Percentiles rank a stretch among this genome's conserved stretches.
These are phyloP conservation scores for Ceratina calcarata DNA, from an alignment of 1,140 invertebrate genomes.

Conservation along the genomic window DNA sequence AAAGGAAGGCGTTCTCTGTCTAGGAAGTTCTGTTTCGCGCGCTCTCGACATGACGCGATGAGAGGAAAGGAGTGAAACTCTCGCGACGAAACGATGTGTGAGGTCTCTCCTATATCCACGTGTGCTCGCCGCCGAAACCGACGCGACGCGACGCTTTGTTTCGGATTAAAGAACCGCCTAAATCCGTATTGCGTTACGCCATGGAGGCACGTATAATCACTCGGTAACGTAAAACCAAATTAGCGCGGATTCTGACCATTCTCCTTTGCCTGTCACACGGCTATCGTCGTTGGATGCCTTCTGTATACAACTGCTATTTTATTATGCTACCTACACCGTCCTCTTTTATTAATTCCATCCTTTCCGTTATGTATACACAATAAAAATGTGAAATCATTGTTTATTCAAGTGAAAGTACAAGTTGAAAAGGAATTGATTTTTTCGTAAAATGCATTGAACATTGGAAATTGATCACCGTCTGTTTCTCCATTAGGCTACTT, in stretches of 20 bases:
- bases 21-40: slow-evolving; percentile 40
- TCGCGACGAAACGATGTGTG: slow-evolving; percentile 57
- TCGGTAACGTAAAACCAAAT: slow-evolving; percentile 72
- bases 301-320: too few relatives aligned
- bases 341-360: slow-evolving; percentile 33
- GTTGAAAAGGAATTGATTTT: too few relatives aligned
- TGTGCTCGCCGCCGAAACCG: background rate
- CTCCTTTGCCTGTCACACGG: slow-evolving; percentile 31
- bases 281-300: slow-evolving; percentile 36
- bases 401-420: too few relatives aligned
- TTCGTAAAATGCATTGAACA: too few relatives aligned
- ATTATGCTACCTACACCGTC: background rate
- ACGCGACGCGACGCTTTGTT: slow-evolving; percentile 59
- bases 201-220: slow-evolving; percentile 64
- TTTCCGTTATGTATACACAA: background rate
- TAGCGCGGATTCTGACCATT: slow-evolving; percentile 50
- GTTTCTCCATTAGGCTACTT: too few relatives aligned
- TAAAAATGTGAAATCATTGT: too few relatives aligned
- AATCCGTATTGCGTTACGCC: slow-evolving; percentile 67
- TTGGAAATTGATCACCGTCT: too few relatives aligned
- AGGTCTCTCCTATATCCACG: slow-evolving; percentile 54
- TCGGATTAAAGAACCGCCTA: slow-evolving; percentile 67
- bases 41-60: background rate
- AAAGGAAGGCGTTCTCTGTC: slow-evolving; percentile 10
- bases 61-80: slow-evolving; percentile 34